Evolutionary conservation across 2,888 invertebrate genomes (phyloP), one percentile per base, ranked within the genome.

Genomic region (Ophion ellenae): DNA sequence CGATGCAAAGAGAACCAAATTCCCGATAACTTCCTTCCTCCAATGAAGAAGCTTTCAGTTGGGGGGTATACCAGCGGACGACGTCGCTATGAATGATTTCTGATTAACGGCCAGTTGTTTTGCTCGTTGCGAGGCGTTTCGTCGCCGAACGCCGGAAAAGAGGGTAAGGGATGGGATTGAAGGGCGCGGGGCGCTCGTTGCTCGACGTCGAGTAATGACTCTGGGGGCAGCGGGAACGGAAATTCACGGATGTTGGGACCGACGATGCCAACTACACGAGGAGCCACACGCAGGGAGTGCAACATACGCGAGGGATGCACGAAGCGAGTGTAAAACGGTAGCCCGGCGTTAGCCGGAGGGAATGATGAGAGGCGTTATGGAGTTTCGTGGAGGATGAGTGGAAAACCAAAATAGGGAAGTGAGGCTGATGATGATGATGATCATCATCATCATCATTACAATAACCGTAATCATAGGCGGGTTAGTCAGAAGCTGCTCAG

Each of bases 31-130:
- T 73, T 76, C 53, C 47, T 64, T 47, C 45, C 47, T 2, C 32
- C 32, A 36, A 36, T 80, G 81, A 74, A 77, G 45, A 47, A 84
- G 28, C 10, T 87, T 88, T 87, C 87, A 75, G 85, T 79, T 14
- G 20, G 20, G 69, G n/a, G 24, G n/a, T 9, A n/a, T 59, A 40
- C 20, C n/a, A 14, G 36, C 59, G 28, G 28, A 36, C 24, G 40
- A 32, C 59, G 45, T 59, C 28, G 61, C 67, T 57, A 67, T 69
- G 69, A 78, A 94, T 93, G 94, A 94, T 93, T 94, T 93, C 93
- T 93, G 93, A 93, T 94, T 93, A 93, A 93, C 93, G 91, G 92
- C 90, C 91, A 93, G 93, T 93, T 93, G 93, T 94, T 93, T 93
- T 91, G 88, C 82, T 79, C 84, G 84, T 79, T 75, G 64, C 64